Conservation (phyloP, 2,888 invertebrate genomes). For the Yponomeuta sedellus region DNA sequence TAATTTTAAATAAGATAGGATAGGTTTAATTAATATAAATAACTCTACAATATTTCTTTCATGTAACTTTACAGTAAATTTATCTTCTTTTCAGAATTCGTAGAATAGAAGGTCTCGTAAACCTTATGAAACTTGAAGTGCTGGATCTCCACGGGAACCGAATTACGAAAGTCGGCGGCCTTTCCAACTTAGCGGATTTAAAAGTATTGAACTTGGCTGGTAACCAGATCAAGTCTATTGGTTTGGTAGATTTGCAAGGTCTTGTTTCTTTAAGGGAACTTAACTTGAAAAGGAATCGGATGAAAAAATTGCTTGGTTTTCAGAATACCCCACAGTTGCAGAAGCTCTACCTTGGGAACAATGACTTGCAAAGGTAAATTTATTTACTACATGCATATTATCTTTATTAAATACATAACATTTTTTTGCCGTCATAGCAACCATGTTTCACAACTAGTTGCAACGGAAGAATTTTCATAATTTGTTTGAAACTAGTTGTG, state of each 20-base stretch:
- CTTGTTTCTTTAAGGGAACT: slow-evolving; percentile 87
- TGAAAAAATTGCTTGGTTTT: slow-evolving; percentile 88
- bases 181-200: slow-evolving; percentile 82
- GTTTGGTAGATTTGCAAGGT: slow-evolving; percentile 86
- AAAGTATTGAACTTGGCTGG: slow-evolving; percentile 96
- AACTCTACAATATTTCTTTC: too few species aligned
- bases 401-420: too few species aligned
- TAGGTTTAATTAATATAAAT: too few species aligned
- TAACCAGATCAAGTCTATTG: slow-evolving; percentile 88
- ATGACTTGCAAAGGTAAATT: slow-evolving; percentile 79
- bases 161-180: slow-evolving; percentile 83
- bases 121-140: slow-evolving; percentile 87
- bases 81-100: slow-evolving; percentile 75
- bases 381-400: too few species aligned
- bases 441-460: too few species aligned
- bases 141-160: slow-evolving; percentile 96
- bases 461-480: too few species aligned
- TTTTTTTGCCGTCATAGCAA: too few species aligned
- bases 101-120: slow-evolving; percentile 85
- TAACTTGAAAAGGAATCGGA: slow-evolving; percentile 90
- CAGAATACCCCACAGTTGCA: slow-evolving; percentile 84
- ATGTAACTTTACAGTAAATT: too few species aligned
- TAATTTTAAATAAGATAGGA: too few species aligned
- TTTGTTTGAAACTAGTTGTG: too few species aligned
- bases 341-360: slow-evolving; percentile 89